Conservation (phyloP, 2,888 invertebrate species). For the Sesia bembeciformis region DNA sequence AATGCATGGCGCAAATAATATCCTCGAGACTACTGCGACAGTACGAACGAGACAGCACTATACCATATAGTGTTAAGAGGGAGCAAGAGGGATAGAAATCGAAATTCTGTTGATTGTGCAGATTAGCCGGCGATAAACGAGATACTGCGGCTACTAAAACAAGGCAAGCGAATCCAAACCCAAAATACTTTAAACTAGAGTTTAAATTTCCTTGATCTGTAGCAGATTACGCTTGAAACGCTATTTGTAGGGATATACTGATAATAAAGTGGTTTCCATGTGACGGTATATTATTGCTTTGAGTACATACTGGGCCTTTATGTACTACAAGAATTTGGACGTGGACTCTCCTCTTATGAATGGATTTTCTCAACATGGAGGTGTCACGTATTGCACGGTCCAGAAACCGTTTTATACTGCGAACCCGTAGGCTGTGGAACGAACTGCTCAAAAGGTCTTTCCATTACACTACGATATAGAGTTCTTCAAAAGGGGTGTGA, state of each 20-base stretch:
- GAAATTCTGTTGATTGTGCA: conserved; percentile 1
- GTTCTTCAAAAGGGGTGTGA: too few relatives aligned
- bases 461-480: too few relatives aligned
- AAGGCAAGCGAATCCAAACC: background rate
- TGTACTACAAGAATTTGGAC: too few relatives aligned
- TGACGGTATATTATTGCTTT: background rate
- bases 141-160: background rate
- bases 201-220: background rate
- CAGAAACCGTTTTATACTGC: too few relatives aligned
- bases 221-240: background rate
- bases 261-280: background rate
- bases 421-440: too few relatives aligned
- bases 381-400: too few relatives aligned
- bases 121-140: background rate
- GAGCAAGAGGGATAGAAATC: background rate
- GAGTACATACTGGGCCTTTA: too few relatives aligned
- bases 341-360: too few relatives aligned
- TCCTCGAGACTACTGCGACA: background rate
- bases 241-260: background rate
- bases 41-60: background rate
- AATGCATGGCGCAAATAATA: background rate
- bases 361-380: too few relatives aligned
- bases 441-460: too few relatives aligned
- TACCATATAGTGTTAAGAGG: background rate
- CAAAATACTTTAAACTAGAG: background rate